Conservation (phyloP, 2,888 invertebrate species). For the Mylabris sibirica region DNA sequence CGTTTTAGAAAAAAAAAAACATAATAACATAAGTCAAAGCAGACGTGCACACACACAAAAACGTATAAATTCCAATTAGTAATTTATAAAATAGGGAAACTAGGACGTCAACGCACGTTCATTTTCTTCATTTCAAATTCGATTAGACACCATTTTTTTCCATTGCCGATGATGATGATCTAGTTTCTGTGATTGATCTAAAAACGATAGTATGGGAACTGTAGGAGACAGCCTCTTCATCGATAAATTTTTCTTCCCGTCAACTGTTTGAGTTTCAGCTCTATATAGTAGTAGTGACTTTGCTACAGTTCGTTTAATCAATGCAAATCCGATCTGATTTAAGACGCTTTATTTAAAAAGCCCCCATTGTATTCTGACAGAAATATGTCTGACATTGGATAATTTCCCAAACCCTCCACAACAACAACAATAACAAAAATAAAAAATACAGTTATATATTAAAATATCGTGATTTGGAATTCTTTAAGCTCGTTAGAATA, state of each 20-base stretch:
- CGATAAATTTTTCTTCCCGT: slow-evolving; percentile 24
- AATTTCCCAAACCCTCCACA: slow-evolving; percentile 14
- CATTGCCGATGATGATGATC: background rate
- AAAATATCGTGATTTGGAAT: slow-evolving; percentile 16
- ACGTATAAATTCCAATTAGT: slow-evolving; percentile 6
- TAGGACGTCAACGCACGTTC: background rate
- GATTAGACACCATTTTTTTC: background rate
- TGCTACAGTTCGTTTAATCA: slow-evolving; percentile 35
- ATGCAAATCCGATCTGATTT: slow-evolving; percentile 42
- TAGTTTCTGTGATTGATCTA: slow-evolving; percentile 7
- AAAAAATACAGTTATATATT: slow-evolving; percentile 27
- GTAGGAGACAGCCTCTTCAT: background rate
- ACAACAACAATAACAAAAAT: slow-evolving; percentile 15
- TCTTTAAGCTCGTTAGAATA: slow-evolving; percentile 5
- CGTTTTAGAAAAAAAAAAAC: background rate
- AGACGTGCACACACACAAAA: background rate
- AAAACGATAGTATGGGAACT: background rate
- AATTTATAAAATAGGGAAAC: slow-evolving; percentile 1
- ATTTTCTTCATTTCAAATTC: background rate
- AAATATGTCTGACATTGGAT: slow-evolving; percentile 34
- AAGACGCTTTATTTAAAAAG: slow-evolving; percentile 38
- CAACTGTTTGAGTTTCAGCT: slow-evolving; percentile 22
- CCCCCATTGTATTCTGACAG: slow-evolving; percentile 37
- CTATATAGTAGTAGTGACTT: slow-evolving; percentile 19
- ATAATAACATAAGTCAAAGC: background rate